These are phyloP conservation scores for Ganaspis brasiliensis DNA, from an alignment of 2,888 invertebrate species.

Conservation along the genomic window DNA sequence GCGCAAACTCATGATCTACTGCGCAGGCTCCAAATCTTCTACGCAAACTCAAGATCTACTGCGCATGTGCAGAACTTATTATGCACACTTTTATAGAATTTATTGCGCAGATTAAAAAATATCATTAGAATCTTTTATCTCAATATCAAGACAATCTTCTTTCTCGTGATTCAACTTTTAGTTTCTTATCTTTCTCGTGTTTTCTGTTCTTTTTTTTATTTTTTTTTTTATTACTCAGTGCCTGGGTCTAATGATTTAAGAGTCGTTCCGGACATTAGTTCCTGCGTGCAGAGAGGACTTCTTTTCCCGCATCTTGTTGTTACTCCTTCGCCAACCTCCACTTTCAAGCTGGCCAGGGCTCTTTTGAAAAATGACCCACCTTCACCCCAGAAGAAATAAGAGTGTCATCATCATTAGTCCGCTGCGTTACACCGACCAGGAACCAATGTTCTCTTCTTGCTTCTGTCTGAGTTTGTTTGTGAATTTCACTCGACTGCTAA, in stretches of 20 bases:
- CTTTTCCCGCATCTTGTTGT: slow-evolving; percentile 50
- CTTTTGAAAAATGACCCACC: slow-evolving; percentile 80
- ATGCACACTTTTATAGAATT: no score
- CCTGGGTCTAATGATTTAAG: slow-evolving; percentile 75
- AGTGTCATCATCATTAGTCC: slow-evolving; percentile 81
- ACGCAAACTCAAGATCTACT: background rate
- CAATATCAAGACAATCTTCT: background rate
- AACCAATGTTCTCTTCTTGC: background rate
- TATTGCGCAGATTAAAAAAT: no score
- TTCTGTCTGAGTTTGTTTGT: background rate
- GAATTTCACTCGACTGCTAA: slow-evolving; percentile 1
- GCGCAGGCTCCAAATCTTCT: background rate
- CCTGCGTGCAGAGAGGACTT: slow-evolving; percentile 70
- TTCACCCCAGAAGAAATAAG: slow-evolving; percentile 77
- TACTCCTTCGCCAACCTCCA: slow-evolving; percentile 34
- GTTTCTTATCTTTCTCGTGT: slow-evolving; percentile 3
- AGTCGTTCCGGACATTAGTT: slow-evolving; percentile 80
- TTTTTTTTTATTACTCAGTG: slow-evolving; percentile 1
- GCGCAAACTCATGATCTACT: background rate
- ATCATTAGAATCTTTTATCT: no score
- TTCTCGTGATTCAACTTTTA: background rate
- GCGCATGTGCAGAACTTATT: background rate
- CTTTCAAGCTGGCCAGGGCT: slow-evolving; percentile 62
- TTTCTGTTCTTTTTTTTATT: background rate
- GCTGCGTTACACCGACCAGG: slow-evolving; percentile 72